Percentiles rank a stretch among this genome's conserved stretches.
These are phyloP conservation scores for Macroglossus sobrinus DNA, from an alignment of 2,113 vertebrate genomes.

Conservation along the genomic window DNA sequence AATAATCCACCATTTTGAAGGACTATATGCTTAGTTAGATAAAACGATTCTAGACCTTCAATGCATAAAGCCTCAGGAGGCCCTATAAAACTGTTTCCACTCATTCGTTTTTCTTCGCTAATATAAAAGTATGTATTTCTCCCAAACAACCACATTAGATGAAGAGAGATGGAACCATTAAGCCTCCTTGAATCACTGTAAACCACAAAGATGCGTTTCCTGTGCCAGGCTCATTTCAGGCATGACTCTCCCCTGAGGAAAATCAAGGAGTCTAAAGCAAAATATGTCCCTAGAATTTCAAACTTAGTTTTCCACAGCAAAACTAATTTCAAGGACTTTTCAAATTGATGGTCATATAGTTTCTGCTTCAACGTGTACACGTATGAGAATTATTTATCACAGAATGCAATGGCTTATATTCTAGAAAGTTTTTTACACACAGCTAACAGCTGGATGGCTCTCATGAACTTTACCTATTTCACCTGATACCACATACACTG, in stretches of 20 bases:
- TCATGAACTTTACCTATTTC: not conserved
- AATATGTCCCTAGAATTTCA: not conserved
- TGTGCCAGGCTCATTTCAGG: not conserved
- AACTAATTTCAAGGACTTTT: not conserved
- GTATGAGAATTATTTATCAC: not conserved
- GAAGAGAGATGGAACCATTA: too few species aligned
- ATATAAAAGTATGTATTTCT: not conserved
- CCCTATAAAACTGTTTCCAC: not conserved
- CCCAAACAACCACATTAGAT: not conserved
- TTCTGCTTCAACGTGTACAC: not conserved
- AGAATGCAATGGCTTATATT: not conserved
- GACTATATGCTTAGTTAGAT: not conserved
- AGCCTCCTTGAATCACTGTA: not conserved
- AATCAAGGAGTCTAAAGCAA: not conserved
- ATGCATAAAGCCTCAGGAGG: not conserved
- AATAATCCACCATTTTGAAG: not conserved
- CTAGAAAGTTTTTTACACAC: not conserved
- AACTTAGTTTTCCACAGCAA: not conserved
- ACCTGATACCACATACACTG: accelerated
- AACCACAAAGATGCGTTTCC: not conserved
- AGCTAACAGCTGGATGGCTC: not conserved
- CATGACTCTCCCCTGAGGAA: not conserved
- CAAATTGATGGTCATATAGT: not conserved
- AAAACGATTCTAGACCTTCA: not conserved
- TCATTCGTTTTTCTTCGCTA: not conserved